Conservation (phyloP, 1,140 invertebrate genomes). For the Himalopsyche phryganea region DNA sequence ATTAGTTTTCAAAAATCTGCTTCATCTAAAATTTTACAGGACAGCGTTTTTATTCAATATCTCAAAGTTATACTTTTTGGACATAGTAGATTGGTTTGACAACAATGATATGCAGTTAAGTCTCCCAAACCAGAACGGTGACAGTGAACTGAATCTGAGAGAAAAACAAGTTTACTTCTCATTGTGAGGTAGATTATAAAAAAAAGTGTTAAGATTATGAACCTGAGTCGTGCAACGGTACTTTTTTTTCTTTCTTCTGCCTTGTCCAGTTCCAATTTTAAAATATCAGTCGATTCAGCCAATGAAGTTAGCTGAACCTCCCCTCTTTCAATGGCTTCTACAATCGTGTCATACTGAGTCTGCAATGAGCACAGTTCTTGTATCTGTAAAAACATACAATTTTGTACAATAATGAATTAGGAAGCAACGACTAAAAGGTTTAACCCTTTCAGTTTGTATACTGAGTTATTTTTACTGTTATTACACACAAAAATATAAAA, state of each 20-base stretch:
- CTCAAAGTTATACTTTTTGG: no score
- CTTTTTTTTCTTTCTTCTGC: slow-evolving; percentile 41
- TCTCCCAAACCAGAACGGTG: no score
- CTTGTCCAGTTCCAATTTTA: slow-evolving; percentile 41
- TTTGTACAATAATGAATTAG: neutral
- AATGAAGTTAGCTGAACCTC: slow-evolving; percentile 41
- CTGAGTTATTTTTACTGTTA: no score
- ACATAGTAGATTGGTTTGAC: no score
- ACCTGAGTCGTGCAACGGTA: slow-evolving; percentile 44
- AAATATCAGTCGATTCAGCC: slow-evolving; percentile 36
- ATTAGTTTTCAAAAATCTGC: no score
- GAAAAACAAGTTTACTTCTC: neutral
- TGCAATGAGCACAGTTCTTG: slow-evolving; percentile 48
- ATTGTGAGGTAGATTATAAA: neutral
- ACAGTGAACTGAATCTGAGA: neutral
- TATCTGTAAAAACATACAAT: slow-evolving; percentile 37
- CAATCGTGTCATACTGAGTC: slow-evolving; percentile 44
- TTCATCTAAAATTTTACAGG: no score
- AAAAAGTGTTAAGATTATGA: no score
- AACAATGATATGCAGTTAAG: no score
- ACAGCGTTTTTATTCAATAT: no score
- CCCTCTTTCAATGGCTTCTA: slow-evolving; percentile 40
- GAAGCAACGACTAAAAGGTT: no score
- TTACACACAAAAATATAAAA: no score
- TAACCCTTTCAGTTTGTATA: no score